These are phyloP conservation scores for Henricia sp. DNA, from an alignment of 53 echinoderm and acorn worm species.

Conservation along the genomic window DNA sequence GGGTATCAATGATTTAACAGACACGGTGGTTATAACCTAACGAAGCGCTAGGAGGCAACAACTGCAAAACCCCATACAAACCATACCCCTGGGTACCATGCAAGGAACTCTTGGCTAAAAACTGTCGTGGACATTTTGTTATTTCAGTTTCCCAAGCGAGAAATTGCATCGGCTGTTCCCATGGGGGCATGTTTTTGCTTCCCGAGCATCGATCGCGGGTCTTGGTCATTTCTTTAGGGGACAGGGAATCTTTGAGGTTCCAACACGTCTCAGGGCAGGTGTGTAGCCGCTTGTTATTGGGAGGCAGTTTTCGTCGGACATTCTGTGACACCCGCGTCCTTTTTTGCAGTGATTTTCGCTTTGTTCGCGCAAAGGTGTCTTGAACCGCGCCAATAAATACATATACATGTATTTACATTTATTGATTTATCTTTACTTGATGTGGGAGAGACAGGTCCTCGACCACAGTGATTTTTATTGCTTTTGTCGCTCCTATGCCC, in stretches of 20 bases:
- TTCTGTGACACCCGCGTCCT: background rate
- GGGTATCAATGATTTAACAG: background rate
- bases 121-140: conserved; percentile 55
- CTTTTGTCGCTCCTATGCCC: no score
- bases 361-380: no score
- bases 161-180: background rate
- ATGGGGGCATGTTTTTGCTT: conserved; percentile 32
- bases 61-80: background rate
- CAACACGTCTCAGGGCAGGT: conserved; percentile 40
- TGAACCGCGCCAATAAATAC: no score
- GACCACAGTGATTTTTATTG: no score
- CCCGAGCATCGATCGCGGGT: conserved; percentile 37
- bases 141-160: conserved; percentile 18
- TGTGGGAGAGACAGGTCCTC: no score
- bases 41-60: background rate
- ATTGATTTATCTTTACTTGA: no score
- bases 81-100: background rate
- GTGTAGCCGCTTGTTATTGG: conserved; percentile 19
- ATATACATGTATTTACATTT: no score
- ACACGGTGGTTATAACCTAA: background rate
- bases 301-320: background rate
- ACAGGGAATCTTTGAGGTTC: conserved; percentile 53
- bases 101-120: conserved; percentile 15
- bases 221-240: conserved; percentile 47
- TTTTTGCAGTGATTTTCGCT: background rate